phyloP scores from a whole-genome alignment of 2,888 invertebrate species.

The Brenthis hecate region DNA sequence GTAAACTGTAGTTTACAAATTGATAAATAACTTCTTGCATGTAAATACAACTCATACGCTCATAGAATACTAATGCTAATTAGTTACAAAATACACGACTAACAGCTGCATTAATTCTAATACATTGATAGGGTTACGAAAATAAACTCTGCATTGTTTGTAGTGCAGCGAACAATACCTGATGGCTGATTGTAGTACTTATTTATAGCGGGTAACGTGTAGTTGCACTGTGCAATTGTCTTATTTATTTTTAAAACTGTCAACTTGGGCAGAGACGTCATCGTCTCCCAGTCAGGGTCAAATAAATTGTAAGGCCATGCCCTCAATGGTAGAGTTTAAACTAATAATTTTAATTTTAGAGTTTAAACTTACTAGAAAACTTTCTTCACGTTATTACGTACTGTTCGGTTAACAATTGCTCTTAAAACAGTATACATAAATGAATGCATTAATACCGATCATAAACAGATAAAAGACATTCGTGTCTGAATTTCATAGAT shows the following conservation, averaged over 20 bases:
- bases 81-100: constrained; percentile 20
- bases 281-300: constrained; percentile 45
- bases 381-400: background rate
- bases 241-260: constrained; percentile 70
- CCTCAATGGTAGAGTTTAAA: constrained; percentile 26
- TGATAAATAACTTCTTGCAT: background rate
- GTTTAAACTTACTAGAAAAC: too few species aligned
- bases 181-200: constrained; percentile 51
- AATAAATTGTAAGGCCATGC: constrained; percentile 42
- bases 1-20: too few species aligned
- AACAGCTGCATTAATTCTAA: constrained; percentile 25
- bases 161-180: constrained; percentile 50
- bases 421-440: too few species aligned
- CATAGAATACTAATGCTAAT: constrained; percentile 18
- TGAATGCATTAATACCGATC: background rate
- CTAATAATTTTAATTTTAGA: constrained; percentile 16
- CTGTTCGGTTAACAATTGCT: background rate
- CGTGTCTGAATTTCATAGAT: constrained; percentile 31
- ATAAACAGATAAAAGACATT: constrained; percentile 11
- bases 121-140: constrained; percentile 27
- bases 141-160: constrained; percentile 39
- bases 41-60: background rate
- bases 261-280: constrained; percentile 47
- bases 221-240: constrained; percentile 66
- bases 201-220: constrained; percentile 45